Conservation (phyloP, 2,113 vertebrate genomes). For the Hystrix brachyura region DNA sequence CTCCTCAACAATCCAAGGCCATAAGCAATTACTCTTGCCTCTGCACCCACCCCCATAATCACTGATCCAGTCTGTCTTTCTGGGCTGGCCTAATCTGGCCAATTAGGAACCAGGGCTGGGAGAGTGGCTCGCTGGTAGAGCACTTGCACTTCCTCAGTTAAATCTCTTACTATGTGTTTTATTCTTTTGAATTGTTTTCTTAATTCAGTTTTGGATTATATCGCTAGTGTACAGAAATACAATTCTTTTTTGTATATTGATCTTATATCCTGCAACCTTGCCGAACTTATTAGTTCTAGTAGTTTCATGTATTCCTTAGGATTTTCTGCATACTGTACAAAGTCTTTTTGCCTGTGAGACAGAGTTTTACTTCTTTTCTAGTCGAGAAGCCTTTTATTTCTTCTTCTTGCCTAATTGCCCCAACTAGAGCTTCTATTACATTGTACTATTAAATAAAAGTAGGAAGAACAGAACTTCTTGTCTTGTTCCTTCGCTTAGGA, state of each 20-base stretch:
- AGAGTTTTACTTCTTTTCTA: conserved; percentile 37
- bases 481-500: not conserved
- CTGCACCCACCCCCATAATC: not conserved
- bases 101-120: not conserved
- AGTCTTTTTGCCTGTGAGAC: not conserved
- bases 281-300: conserved; percentile 7
- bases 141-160: not conserved
- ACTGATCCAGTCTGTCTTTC: not conserved
- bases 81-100: not conserved
- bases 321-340: not conserved
- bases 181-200: conserved; percentile 17
- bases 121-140: not conserved
- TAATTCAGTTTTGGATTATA: not conserved
- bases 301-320: not conserved
- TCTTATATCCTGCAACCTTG: conserved; percentile 11
- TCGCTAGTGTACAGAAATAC: not conserved
- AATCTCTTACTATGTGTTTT: conserved; percentile 52
- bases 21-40: not conserved
- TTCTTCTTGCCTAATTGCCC: conserved; percentile 45
- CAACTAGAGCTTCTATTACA: not conserved
- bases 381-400: not conserved
- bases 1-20: not conserved
- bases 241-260: conserved; percentile 44
- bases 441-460: not conserved
- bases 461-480: not conserved